Percentiles rank a stretch among this genome's conserved stretches.
These are phyloP conservation scores for Microcebus jonahi DNA, from an alignment of 2,113 vertebrate genomes.

Conservation along the genomic window DNA sequence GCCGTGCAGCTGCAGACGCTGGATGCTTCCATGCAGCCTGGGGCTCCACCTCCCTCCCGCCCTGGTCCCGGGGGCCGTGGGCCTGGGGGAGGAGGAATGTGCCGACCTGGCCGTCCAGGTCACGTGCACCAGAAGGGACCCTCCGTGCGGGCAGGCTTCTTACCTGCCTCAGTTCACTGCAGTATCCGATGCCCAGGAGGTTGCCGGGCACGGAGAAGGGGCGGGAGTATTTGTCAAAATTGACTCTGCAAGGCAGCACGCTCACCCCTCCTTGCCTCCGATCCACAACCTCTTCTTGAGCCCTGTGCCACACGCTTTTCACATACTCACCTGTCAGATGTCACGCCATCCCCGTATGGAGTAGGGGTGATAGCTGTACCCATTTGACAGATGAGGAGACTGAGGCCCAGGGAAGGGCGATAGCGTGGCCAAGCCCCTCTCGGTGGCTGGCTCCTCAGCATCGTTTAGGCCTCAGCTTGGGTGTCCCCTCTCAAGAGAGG, in stretches of 20 bases:
- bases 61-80: neutral
- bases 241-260: neutral
- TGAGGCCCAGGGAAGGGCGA: neutral
- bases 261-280: neutral
- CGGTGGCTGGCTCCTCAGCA: neutral
- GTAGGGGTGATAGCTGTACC: neutral
- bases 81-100: neutral
- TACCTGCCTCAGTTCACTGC: neutral
- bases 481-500: no score
- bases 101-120: neutral
- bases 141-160: rapidly evolving
- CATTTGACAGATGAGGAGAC: neutral
- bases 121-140: rapidly evolving
- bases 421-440: neutral
- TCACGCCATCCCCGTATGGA: rapidly evolving
- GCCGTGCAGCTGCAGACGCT: rapidly evolving
- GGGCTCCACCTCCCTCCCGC: rapidly evolving
- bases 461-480: neutral
- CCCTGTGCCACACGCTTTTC: neutral
- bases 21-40: rapidly evolving
- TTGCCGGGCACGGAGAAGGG: neutral
- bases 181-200: rapidly evolving
- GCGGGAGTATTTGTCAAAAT: rapidly evolving
- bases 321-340: neutral
- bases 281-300: neutral